Base-by-base conservation (phyloP, 1,140 invertebrate species). In the Drosophila lacteicornis region DNA sequence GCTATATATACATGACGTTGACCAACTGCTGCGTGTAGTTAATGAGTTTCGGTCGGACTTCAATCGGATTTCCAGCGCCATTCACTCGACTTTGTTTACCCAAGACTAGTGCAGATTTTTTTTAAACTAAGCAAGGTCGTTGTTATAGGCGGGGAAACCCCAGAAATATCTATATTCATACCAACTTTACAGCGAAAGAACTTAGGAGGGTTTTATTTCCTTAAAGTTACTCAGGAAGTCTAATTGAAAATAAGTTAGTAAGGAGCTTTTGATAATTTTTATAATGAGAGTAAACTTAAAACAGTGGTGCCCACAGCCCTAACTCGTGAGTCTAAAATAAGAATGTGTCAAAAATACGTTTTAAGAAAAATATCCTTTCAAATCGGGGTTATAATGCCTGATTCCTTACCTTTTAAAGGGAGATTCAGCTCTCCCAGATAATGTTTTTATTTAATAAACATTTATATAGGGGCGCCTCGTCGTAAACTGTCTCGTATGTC, bases 1-100 rank as follows among this genome's bases (percentile, higher is more conserved):
- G 30, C 13, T 50, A 27, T 19, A 47, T 7, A 25, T 17, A 33
- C n/a, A 8, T 43, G 30, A 53, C 13, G 43, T 40, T 46, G 65
- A 33, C 70, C 58, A 63, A 63, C 71, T 75, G 75, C 71, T 87
- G 83, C 77, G 84, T 88, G 83, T 56, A 19, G 84, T 22, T 88
- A 88, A 87, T 87, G 67, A 75, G 79, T 50, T 61, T 63, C 9
- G 45, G 11, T 56, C 49, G n/a, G 40, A 5, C 36, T 13, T 40
- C 36, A 49, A 12, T 51, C 30, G 43, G 62, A 53, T 36, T 69
- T 67, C 62, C 30, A 66, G 60, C 7, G 63, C 67, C 69, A 17
- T 73, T 73, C 67, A 60, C 55, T 38, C n/a, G 25, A 33, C 43
- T 73, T 46, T 38, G 55, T 73, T 73, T 42, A 15, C 67, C 62